Evolutionary conservation across 2,888 invertebrate genomes (phyloP).

Genomic region (Hydrotaea cyrtoneurina): DNA sequence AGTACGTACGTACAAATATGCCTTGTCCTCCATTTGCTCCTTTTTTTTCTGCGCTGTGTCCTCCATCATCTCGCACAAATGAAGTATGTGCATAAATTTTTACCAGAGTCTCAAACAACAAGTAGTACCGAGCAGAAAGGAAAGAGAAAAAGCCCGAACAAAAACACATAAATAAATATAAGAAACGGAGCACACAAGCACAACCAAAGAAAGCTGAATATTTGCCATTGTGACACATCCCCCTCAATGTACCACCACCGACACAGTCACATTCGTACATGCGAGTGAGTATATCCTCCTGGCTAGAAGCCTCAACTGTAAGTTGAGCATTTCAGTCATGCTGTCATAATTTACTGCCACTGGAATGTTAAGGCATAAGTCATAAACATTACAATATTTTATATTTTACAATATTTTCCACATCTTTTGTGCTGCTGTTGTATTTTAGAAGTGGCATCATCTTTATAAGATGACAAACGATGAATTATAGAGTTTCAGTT

Average conservation of each 20-base stretch:
- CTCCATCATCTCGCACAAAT: slow-evolving; percentile 26
- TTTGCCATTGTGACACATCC: slow-evolving; percentile 20
- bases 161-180: slow-evolving; percentile 41
- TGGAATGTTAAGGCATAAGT: slow-evolving; percentile 60
- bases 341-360: slow-evolving; percentile 62
- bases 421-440: slow-evolving; percentile 15
- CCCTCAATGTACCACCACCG: background rate
- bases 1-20: slow-evolving; percentile 62
- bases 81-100: slow-evolving; percentile 67
- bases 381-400: slow-evolving; percentile 68
- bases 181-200: background rate
- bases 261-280: background rate
- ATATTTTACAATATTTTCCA: slow-evolving; percentile 49
- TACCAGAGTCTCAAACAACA: slow-evolving; percentile 20
- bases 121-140: background rate
- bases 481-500: slow-evolving; percentile 62
- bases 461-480: slow-evolving; percentile 69
- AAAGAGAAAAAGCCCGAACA: slow-evolving; percentile 12
- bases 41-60: slow-evolving; percentile 34
- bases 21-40: slow-evolving; percentile 24
- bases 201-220: slow-evolving; percentile 4
- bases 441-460: slow-evolving; percentile 68
- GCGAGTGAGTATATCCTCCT: background rate
- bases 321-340: slow-evolving; percentile 38
- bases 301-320: background rate